Evolutionary conservation across 53 echinoderm and acorn worm species (phyloP).

Genomic region (Temnopleurus reevesii): DNA sequence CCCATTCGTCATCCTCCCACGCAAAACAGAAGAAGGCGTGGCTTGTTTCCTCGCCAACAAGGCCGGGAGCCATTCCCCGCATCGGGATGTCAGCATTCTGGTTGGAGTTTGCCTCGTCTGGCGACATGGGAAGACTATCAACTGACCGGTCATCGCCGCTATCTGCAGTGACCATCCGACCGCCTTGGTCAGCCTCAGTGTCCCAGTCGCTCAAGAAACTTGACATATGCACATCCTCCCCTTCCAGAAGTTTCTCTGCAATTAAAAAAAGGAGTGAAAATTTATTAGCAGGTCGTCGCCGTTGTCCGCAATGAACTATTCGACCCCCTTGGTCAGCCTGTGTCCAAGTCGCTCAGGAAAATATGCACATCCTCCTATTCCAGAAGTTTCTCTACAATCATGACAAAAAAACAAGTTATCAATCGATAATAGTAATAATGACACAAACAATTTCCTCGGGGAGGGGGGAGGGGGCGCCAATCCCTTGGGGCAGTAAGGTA

Average conservation of each 20-base stretch:
- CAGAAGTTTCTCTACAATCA: no score
- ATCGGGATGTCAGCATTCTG: constrained; percentile 38
- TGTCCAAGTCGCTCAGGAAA: no score
- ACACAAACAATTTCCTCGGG: no score
- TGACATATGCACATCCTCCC: constrained; percentile 67
- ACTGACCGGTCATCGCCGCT: constrained; percentile 62
- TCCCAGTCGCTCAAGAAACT: constrained; percentile 80
- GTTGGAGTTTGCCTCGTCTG: constrained; percentile 54
- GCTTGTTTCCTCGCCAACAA: constrained; percentile 90
- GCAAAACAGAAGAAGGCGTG: constrained; percentile 96
- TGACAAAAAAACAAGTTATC: no score
- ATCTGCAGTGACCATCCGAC: constrained; percentile 70
- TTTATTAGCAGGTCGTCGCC: no score
- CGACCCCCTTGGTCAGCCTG: no score
- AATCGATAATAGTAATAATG: no score
- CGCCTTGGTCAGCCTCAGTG: constrained; percentile 83
- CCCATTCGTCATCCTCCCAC: constrained; percentile 91
- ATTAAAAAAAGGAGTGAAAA: not conserved
- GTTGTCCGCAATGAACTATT: no score
- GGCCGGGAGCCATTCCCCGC: constrained; percentile 81
- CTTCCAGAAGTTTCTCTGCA: constrained; percentile 74
- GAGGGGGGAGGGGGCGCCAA: no score
- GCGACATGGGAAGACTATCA: constrained; percentile 59
- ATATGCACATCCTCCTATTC: no score
- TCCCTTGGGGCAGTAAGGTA: no score